These are phyloP conservation scores for Synanthedon vespiformis DNA, from an alignment of 2,888 invertebrate species.

Conservation along the genomic window DNA sequence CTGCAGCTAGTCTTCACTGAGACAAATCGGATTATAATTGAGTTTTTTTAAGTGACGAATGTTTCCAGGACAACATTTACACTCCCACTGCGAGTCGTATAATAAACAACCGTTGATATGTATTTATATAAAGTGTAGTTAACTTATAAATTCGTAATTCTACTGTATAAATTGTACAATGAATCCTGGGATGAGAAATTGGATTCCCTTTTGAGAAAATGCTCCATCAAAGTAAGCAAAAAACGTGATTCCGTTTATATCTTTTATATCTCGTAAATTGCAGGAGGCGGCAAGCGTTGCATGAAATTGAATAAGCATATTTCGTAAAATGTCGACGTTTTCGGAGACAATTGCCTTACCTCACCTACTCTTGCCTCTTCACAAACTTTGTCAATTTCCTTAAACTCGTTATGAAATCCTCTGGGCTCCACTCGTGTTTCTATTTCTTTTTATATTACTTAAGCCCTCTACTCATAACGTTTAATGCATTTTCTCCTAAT, in stretches of 20 bases:
- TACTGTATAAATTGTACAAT: conserved; percentile 51
- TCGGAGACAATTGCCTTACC: conserved; percentile 71
- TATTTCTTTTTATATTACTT: conserved; percentile 16
- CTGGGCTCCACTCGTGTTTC: conserved; percentile 42
- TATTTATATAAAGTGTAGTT: background rate
- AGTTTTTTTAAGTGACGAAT: conserved; percentile 55
- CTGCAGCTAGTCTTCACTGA: conserved; percentile 54
- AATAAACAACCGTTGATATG: background rate
- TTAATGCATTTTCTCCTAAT: background rate
- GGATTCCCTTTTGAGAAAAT: conserved; percentile 67
- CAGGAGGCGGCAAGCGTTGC: conserved; percentile 72
- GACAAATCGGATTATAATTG: conserved; percentile 67
- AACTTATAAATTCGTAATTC: conserved; percentile 35
- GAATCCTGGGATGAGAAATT: conserved; percentile 59
- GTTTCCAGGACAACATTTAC: conserved; percentile 17
- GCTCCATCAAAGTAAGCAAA: conserved; percentile 70
- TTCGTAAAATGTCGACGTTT: conserved; percentile 71
- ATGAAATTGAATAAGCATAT: conserved; percentile 72
- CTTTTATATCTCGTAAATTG: conserved; percentile 72
- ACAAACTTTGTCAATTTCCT: conserved; percentile 69
- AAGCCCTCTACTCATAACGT: background rate
- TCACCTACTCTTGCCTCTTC: conserved; percentile 66
- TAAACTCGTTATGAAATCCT: conserved; percentile 62
- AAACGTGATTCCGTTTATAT: conserved; percentile 71
- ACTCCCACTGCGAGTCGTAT: background rate